Evolutionary conservation across 2,888 invertebrate species (phyloP).

Genomic region (Apamea anceps): DNA sequence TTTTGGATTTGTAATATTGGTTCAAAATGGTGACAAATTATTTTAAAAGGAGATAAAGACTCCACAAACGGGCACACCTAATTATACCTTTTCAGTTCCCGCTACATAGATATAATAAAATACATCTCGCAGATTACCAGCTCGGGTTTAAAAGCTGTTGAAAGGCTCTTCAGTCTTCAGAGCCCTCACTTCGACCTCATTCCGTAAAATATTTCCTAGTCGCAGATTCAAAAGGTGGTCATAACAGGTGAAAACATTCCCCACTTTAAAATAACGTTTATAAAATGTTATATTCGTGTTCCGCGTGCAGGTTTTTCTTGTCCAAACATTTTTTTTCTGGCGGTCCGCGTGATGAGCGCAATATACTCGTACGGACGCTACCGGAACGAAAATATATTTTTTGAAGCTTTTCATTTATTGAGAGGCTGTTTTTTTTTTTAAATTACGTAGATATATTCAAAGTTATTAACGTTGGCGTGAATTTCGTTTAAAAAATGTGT

Average conservation of each 20-base stretch:
- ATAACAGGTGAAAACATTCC: constrained; percentile 56
- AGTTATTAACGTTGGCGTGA: constrained; percentile 9
- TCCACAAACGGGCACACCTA: constrained; percentile 28
- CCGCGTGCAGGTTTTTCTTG: constrained; percentile 33
- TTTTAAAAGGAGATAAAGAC: constrained; percentile 5
- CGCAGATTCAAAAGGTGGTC: constrained; percentile 56
- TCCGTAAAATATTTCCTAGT: constrained; percentile 63
- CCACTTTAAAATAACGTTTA: constrained; percentile 62
- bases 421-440: constrained; percentile 35
- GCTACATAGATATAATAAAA: constrained; percentile 45
- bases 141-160: constrained; percentile 59
- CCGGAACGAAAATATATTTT: constrained; percentile 35
- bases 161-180: constrained; percentile 56
- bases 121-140: constrained; percentile 60
- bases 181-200: constrained; percentile 65
- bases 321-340: constrained; percentile 39
- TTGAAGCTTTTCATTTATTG: constrained; percentile 33
- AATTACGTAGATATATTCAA: constrained; percentile 20
- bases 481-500: constrained; percentile 28
- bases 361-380: constrained; percentile 38
- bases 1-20: neutral
- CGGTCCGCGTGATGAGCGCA: constrained; percentile 34
- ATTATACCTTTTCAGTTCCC: constrained; percentile 47
- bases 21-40: constrained; percentile 22
- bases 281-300: constrained; percentile 49